Evolutionary conservation across 2,113 vertebrate genomes (phyloP), one percentile per base, ranked within the genome.

Genomic region (Myotis davidii): DNA sequence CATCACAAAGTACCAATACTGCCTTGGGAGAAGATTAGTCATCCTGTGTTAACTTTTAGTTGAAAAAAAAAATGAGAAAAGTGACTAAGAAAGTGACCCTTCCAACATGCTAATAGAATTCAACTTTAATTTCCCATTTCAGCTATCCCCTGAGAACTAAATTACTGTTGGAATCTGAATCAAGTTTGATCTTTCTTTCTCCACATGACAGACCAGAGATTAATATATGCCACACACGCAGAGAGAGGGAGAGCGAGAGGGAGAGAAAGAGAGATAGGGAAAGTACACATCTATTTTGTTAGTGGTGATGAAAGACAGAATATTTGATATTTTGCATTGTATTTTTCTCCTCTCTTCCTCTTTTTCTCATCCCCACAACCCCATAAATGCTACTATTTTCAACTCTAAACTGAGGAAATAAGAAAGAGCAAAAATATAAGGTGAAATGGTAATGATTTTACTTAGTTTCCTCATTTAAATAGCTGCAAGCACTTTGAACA

Each of bases 1-100:
- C 25, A 18, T 90, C 90, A 84, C 67, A 27, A 82, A 92, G n/a
- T 16, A 52, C 39, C 61, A 45, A 4, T 67, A 7, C n/a, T 81
- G 50, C 70, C 70, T 85, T 90, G 59, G 77, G 54, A 59, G 39
- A n/a, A 37, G 48, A 45, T 94, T 79, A 94, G 76, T 91, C 87
- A 87, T 89, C 37, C 12, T 73, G 3, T 34, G 61, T 78, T 96
- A n/a, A 90, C 92, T 85, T 85, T 96, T 88, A 90, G 42, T 88
- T 21, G 52, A 61, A 81, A 94, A 94, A 29, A 45, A 50, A n/a
- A 59, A 1, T 50, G 39, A 95, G 27, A 48, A 82, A 90, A 81
- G 11, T 77, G 81, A 90, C 64, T 61, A 91, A 85, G 29, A 79
- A 72, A 56, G 37, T 73, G 72, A 78, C 67, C 32, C 18, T 82